Evolutionary conservation across 2,113 vertebrate species (phyloP), one percentile per base, ranked within the genome.

Genomic region (Zosterops lateralis): DNA sequence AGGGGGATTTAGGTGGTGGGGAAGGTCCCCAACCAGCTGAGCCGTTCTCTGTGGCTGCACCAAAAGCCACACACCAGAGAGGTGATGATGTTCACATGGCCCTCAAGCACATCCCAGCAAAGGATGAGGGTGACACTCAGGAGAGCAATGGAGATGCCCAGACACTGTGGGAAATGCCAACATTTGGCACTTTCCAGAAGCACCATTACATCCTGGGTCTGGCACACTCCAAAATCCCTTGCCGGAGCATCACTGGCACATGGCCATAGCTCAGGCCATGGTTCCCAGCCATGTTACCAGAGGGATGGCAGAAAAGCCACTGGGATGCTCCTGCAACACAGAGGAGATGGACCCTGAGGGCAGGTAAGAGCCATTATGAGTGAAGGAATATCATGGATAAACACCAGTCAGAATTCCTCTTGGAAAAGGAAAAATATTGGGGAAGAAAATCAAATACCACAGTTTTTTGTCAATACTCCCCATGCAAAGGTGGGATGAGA

Each of bases 251-350:
- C 16, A 1, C 65, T 21, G 2, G 25, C 60, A 67, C n/a, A 1
- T 0, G 13, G 54, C 44, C 34, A 38, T 0, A 6, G 60, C 8
- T 22, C 56, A 74, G n/a, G 28, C 56, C 61, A n/a, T 0, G 1
- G 71, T 7, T 73, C n/a, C n/a, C 42, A 66, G 51, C 7, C 4
- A 3, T 0, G 0, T 20, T n/a, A 21, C 5, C 20, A 2, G 15
- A 38, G 40, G 11, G 19, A 60, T 2, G 14, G 34, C 48, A 51
- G 28, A 56, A 77, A 75, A 61, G 29, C 18, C 0, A 0, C 25
- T 11, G 82, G 67, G 67, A 75, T 61, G 36, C 45, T 79, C 67
- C 77, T 16, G 31, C 1, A 10, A 25, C 40, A 60, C 51, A 67
- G 18, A 75, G 7, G 32, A 73, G 50, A 38, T 1, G 3, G 34